phyloP scores from a whole-genome alignment of 2,888 invertebrate genomes.

The Cryptocephalus moraei region DNA sequence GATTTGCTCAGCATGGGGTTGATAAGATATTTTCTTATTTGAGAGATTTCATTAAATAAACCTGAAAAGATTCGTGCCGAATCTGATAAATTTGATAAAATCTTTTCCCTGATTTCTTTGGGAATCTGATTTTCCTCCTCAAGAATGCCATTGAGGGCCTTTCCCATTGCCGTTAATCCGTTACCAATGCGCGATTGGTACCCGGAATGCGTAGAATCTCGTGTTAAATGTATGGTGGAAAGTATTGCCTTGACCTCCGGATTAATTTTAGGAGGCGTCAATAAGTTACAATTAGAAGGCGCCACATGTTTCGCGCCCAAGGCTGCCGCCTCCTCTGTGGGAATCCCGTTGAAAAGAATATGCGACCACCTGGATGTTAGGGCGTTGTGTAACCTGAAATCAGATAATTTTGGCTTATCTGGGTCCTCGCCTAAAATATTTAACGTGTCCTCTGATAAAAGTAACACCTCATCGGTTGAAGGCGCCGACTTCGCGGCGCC shows the following conservation, averaged over 20 bases:
- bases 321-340: not conserved
- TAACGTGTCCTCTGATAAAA: not conserved
- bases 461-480: too few relatives aligned
- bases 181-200: constrained; percentile 4
- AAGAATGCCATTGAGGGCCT: constrained; percentile 2
- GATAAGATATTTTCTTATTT: constrained; percentile 1
- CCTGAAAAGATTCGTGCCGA: constrained; percentile 4
- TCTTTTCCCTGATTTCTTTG: not conserved
- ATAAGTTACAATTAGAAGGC: not conserved
- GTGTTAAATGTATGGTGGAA: not conserved
- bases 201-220: constrained; percentile 2
- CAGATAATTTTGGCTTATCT: not conserved
- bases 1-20: constrained; percentile 2
- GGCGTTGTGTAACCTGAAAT: not conserved
- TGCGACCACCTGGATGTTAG: constrained; percentile 1
- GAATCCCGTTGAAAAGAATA: not conserved
- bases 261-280: constrained; percentile 1
- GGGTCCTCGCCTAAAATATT: constrained; percentile 3
- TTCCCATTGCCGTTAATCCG: constrained; percentile 5
- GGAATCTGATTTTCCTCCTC: constrained; percentile 3
- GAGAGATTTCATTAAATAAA: constrained; percentile 4
- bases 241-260: not conserved
- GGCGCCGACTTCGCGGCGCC: too few relatives aligned
- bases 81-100: constrained; percentile 4
- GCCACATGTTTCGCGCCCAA: not conserved